Percentiles rank a stretch among this genome's conserved stretches.
Conservation (phyloP, 2,888 invertebrate genomes). For the Erebia ligea region DNA sequence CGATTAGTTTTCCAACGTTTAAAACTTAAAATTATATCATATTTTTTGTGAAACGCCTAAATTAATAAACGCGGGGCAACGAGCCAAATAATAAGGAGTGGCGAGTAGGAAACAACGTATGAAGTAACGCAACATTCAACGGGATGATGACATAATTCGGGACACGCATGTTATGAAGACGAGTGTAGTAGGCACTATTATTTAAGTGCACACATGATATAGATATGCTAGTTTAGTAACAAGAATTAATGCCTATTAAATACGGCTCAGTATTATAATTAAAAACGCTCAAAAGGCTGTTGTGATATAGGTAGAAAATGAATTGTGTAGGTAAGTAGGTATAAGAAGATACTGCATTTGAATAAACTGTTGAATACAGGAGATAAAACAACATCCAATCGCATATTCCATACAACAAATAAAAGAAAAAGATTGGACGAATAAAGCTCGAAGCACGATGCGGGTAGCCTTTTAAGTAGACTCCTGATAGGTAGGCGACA, state of each 20-base stretch:
- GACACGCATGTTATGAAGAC: conserved; percentile 57
- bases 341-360: neutral
- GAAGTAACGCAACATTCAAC: conserved; percentile 61
- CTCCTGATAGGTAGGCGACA: conserved; percentile 62
- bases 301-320: no score
- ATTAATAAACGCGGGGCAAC: conserved; percentile 52
- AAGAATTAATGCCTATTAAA: no score
- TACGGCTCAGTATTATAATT: no score
- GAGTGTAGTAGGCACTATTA: neutral
- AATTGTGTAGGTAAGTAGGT: neutral
- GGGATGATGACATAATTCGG: conserved; percentile 72
- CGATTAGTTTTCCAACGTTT: neutral
- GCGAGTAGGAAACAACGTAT: conserved; percentile 66
- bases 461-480: conserved; percentile 61
- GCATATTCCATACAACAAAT: conserved; percentile 40
- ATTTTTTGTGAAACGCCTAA: conserved; percentile 8
- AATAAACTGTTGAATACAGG: neutral
- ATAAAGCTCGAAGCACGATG: conserved; percentile 52
- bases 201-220: no score
- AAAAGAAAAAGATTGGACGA: conserved; percentile 43
- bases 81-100: conserved; percentile 72
- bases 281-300: no score
- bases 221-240: no score
- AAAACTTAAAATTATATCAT: neutral
- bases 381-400: conserved; percentile 26